Conservation (phyloP, 2,113 vertebrate genomes). For the Gobius niger region DNA sequence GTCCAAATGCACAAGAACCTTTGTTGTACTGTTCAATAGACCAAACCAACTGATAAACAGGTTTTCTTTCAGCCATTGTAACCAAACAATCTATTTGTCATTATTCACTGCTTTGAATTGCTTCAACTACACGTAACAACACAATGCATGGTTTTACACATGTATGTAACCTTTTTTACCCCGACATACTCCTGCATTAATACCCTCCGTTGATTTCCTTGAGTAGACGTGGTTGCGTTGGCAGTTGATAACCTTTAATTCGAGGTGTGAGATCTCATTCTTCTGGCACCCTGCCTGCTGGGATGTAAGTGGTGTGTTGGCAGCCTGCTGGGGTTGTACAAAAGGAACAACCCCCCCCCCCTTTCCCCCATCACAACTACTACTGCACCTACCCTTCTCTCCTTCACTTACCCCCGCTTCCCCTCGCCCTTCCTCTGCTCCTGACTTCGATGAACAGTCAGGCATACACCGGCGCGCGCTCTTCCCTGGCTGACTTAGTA, state of each 20-base stretch:
- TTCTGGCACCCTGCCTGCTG: constrained; percentile 82
- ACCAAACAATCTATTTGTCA: too few species aligned
- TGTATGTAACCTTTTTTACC: constrained; percentile 1
- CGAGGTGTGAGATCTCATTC: constrained; percentile 82
- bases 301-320: constrained; percentile 65
- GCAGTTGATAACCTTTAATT: constrained; percentile 93
- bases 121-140: neutral
- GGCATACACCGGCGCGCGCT: constrained; percentile 81
- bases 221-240: constrained; percentile 78
- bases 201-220: constrained; percentile 37
- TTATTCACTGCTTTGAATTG: neutral
- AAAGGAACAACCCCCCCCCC: constrained; percentile 36
- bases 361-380: neutral
- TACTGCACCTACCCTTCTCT: constrained; percentile 3
- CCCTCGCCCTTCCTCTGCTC: neutral
- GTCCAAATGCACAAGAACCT: too few species aligned
- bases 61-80: too few species aligned
- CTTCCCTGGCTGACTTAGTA: constrained; percentile 91
- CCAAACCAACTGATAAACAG: too few species aligned
- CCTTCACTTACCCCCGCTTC: constrained; percentile 5
- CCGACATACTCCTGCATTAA: constrained; percentile 6
- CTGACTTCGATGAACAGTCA: constrained; percentile 69
- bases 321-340: constrained; percentile 60
- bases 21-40: too few species aligned
- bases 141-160: constrained; percentile 1